phyloP scores from a whole-genome alignment of 92 coral and sea anemone species.

The Bergia puertoricense region DNA sequence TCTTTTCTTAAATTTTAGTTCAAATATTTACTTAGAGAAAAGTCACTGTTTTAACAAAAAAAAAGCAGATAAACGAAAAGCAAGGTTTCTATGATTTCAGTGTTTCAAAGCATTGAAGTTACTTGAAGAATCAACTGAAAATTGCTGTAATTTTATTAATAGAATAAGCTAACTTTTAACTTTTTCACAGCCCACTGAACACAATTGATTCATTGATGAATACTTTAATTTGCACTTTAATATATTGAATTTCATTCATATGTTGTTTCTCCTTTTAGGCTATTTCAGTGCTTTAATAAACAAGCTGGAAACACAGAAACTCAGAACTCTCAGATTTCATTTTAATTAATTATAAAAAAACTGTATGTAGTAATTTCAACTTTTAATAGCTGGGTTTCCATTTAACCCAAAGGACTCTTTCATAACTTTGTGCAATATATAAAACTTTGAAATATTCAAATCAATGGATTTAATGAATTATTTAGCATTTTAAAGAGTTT shows the following conservation, averaged over 20 bases:
- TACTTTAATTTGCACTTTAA: not conserved
- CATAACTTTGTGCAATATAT: not conserved
- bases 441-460: not conserved
- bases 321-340: not conserved
- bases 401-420: not conserved
- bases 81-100: not conserved
- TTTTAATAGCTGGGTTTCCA: not conserved
- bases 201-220: not conserved
- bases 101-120: not conserved
- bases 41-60: not conserved
- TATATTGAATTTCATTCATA: not conserved
- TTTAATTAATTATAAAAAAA: not conserved
- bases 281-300: not conserved
- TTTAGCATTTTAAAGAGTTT: not conserved
- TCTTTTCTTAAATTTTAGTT: not conserved
- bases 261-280: not conserved
- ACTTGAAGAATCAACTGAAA: not conserved
- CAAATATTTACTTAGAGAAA: not conserved
- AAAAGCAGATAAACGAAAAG: not conserved
- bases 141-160: not conserved
- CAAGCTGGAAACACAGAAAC: not conserved
- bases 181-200: conserved; percentile 32
- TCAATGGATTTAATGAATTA: not conserved
- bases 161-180: not conserved
- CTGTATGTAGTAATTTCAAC: not conserved